phyloP scores from a whole-genome alignment of 2,113 vertebrate species.

The Quiscalus mexicanus region DNA sequence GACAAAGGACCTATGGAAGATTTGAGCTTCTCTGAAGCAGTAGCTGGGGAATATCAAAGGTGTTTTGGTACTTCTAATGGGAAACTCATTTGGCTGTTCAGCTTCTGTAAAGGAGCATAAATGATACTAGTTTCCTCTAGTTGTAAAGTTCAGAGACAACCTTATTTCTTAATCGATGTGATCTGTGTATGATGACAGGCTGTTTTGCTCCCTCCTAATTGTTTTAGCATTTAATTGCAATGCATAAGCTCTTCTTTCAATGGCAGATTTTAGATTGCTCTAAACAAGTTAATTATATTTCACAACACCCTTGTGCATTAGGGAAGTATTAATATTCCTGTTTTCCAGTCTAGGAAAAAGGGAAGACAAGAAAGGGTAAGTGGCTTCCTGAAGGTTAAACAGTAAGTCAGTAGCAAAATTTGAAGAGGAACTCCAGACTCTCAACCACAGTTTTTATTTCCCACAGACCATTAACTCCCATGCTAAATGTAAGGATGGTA shows the following conservation, averaged over 20 bases:
- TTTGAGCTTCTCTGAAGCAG: neutral
- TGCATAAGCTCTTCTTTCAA: conserved; percentile 16
- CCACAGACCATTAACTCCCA: neutral
- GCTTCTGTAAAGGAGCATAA: neutral
- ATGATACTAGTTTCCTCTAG: neutral
- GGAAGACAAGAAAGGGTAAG: neutral
- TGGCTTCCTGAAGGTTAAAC: neutral
- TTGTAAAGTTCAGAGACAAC: neutral
- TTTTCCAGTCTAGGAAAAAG: conserved; percentile 10
- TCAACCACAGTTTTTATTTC: neutral
- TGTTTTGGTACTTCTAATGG: neutral
- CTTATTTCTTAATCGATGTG: conserved; percentile 7
- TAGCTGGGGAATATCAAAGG: neutral
- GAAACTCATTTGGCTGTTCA: neutral
- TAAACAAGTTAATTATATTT: conserved; percentile 61
- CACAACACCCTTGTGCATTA: conserved; percentile 27
- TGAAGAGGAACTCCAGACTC: neutral
- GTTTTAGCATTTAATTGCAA: conserved; percentile 57
- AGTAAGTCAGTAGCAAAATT: neutral
- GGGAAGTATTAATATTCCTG: conserved; percentile 4
- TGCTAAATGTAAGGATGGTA: neutral
- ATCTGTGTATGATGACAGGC: neutral
- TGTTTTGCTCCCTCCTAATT: conserved; percentile 33
- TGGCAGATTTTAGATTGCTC: conserved; percentile 27
- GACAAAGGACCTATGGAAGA: neutral